Conservation (phyloP, 2,113 vertebrate species). For the Crotalus horridus region DNA sequence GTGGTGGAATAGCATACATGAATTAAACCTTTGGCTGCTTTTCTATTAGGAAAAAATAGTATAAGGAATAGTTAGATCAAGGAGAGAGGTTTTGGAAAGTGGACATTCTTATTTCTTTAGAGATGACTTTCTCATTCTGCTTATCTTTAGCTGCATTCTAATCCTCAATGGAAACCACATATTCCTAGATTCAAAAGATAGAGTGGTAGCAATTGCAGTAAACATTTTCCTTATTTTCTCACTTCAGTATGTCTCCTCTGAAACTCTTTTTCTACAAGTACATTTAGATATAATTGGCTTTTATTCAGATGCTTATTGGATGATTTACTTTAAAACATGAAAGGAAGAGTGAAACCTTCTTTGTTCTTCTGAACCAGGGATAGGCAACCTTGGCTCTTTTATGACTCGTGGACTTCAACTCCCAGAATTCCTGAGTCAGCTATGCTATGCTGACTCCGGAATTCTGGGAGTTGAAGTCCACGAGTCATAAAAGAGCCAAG, state of each 20-base stretch:
- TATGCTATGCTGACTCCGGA: too few relatives aligned
- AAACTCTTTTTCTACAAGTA: neutral
- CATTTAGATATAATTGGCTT: neutral
- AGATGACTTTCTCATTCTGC: neutral
- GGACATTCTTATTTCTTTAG: neutral
- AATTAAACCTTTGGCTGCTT: neutral
- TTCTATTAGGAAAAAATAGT: neutral
- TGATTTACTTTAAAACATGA: neutral
- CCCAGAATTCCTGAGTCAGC: too few relatives aligned
- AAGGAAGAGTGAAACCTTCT: neutral
- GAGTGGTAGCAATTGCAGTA: neutral
- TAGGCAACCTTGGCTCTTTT: too few relatives aligned
- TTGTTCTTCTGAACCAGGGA: neutral
- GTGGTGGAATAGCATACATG: neutral
- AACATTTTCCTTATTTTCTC: neutral
- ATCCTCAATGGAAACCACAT: neutral
- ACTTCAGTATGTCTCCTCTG: neutral
- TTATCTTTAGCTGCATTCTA: neutral
- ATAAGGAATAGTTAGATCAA: neutral
- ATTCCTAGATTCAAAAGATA: neutral
- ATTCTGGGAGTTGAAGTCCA: too few relatives aligned
- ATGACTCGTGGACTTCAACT: too few relatives aligned
- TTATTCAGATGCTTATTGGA: neutral
- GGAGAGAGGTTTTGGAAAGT: neutral
- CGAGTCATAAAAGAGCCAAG: too few relatives aligned